phyloP scores from a whole-genome alignment of 2,797 vertebrate species.

The Apodemus agrarius region DNA sequence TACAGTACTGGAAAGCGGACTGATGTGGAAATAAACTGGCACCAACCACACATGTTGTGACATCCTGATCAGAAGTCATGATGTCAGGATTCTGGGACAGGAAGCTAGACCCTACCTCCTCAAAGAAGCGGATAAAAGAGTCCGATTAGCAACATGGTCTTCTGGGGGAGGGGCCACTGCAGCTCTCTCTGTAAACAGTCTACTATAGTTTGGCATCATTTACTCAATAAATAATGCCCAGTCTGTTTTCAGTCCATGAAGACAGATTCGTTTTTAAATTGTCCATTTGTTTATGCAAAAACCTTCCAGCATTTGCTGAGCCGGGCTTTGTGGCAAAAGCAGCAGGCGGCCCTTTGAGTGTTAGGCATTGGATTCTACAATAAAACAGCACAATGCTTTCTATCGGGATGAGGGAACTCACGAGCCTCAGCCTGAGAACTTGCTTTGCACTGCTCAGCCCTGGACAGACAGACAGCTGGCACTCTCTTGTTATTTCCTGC shows the following conservation, averaged over 20 bases:
- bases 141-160: not conserved
- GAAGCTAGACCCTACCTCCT: not conserved
- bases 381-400: not conserved
- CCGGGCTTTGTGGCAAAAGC: not conserved
- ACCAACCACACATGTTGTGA: fast-evolving
- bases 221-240: not conserved
- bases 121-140: not conserved
- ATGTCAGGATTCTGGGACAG: not conserved
- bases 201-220: not conserved
- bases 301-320: not conserved
- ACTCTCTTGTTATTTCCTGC: not conserved
- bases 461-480: not conserved
- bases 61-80: too few relatives aligned
- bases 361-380: not conserved
- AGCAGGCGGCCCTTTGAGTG: not conserved
- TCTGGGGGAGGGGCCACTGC: not conserved
- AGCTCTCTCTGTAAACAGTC: not conserved
- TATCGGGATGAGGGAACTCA: not conserved
- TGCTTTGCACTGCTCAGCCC: not conserved
- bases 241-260: not conserved
- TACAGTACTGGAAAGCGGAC: not conserved
- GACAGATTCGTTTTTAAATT: not conserved
- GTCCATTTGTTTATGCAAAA: not conserved
- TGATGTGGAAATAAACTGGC: not conserved
- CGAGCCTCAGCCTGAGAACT: not conserved